Percentiles rank a stretch among this genome's conserved stretches.
Conservation (phyloP, 2,888 invertebrate genomes). For the Cheilosia impressa region DNA sequence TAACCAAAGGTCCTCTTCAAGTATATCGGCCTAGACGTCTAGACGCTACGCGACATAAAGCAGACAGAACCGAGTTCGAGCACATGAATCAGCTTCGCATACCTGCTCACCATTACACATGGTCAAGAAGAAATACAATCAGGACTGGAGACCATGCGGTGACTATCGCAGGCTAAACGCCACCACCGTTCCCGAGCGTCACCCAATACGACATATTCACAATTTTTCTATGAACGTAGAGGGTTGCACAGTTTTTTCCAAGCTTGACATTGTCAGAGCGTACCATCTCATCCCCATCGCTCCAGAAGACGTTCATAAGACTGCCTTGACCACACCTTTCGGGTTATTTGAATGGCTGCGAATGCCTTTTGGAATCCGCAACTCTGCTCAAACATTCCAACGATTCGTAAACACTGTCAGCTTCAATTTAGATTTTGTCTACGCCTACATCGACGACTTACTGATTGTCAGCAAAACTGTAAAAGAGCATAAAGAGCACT, state of each 20-base stretch:
- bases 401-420: too few relatives aligned
- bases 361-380: too few relatives aligned
- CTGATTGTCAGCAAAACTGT: too few relatives aligned
- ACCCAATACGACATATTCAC: neutral
- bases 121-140: neutral
- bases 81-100: neutral
- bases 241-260: neutral
- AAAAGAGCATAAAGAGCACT: too few relatives aligned
- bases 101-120: neutral
- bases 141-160: slow-evolving; percentile 4
- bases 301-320: neutral
- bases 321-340: neutral
- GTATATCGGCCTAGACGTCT: neutral
- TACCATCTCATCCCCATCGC: too few relatives aligned
- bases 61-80: neutral
- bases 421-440: slow-evolving; percentile 1
- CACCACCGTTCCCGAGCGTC: neutral
- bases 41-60: neutral
- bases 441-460: neutral
- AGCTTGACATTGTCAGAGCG: too few relatives aligned
- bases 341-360: neutral
- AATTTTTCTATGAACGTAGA: slow-evolving; percentile 3
- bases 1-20: neutral
- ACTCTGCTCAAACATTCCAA: too few relatives aligned
- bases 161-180: neutral